These are phyloP conservation scores for Polydesmus complanatus DNA, from an alignment of 2,888 invertebrate genomes.

Conservation along the genomic window DNA sequence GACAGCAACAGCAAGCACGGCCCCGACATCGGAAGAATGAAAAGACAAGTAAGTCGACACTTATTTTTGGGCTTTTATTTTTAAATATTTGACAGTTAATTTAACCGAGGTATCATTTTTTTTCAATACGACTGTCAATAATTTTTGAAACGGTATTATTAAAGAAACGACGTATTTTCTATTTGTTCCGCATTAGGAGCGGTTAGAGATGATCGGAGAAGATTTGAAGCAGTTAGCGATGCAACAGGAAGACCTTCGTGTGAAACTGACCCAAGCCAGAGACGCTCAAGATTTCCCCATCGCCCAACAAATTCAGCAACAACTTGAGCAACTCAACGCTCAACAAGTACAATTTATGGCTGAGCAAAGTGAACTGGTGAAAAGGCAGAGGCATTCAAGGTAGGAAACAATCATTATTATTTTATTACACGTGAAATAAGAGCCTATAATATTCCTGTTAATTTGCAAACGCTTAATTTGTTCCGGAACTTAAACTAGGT, in stretches of 20 bases:
- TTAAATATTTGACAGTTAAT: too few relatives aligned
- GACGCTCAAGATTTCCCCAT: slow-evolving; percentile 29
- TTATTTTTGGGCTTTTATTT: not conserved
- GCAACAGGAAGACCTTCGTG: slow-evolving; percentile 34
- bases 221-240: slow-evolving; percentile 33
- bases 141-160: too few relatives aligned
- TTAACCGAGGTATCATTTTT: too few relatives aligned
- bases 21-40: slow-evolving; percentile 10
- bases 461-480: too few relatives aligned
- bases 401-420: slow-evolving; percentile 3
- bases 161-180: too few relatives aligned
- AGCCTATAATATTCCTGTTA: too few relatives aligned
- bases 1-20: slow-evolving; percentile 14
- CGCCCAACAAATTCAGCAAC: slow-evolving; percentile 30
- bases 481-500: too few relatives aligned
- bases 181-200: slow-evolving; percentile 31
- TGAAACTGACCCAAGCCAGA: slow-evolving; percentile 30
- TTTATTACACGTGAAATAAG: too few relatives aligned
- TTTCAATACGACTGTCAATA: too few relatives aligned
- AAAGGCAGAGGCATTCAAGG: slow-evolving; percentile 25
- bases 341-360: slow-evolving; percentile 34
- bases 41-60: slow-evolving; percentile 10
- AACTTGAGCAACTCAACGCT: slow-evolving; percentile 32
- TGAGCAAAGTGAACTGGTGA: slow-evolving; percentile 35
- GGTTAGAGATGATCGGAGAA: slow-evolving; percentile 35